Evolutionary conservation across 1,140 invertebrate species (phyloP).

Genomic region (Apis dorsata): DNA sequence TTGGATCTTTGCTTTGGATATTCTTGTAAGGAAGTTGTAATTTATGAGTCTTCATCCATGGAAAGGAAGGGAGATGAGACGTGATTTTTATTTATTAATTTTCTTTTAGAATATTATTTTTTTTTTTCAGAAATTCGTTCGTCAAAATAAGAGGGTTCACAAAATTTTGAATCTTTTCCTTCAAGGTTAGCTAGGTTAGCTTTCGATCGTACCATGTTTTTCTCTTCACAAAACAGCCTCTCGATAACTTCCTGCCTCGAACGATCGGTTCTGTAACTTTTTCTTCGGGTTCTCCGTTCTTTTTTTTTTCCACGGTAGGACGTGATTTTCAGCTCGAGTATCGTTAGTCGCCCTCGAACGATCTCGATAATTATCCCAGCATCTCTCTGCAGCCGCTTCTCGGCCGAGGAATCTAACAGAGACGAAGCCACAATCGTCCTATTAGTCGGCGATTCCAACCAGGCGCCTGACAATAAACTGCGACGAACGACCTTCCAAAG

Average conservation of each 20-base stretch:
- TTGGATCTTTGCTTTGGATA: too few relatives aligned
- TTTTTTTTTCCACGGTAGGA: not conserved
- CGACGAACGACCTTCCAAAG: constrained; percentile 67
- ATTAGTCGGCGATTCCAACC: constrained; percentile 65
- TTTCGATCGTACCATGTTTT: not conserved
- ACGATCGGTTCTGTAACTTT: not conserved
- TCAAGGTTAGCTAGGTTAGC: not conserved
- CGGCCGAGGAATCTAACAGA: constrained; percentile 20
- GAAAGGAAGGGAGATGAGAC: too few relatives aligned
- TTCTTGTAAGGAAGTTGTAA: too few relatives aligned
- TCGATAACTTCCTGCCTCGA: not conserved
- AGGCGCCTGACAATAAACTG: constrained; percentile 54
- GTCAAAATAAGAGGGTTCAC: too few relatives aligned
- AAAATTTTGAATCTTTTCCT: too few relatives aligned
- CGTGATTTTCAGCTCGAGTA: constrained; percentile 11
- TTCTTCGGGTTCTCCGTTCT: not conserved
- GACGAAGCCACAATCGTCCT: constrained; percentile 50
- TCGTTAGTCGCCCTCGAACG: constrained; percentile 32
- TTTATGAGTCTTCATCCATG: too few relatives aligned
- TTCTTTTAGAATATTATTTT: too few relatives aligned
- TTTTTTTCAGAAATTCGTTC: too few relatives aligned
- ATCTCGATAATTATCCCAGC: constrained; percentile 46
- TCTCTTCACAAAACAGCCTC: too few relatives aligned
- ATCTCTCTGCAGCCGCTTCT: constrained; percentile 26
- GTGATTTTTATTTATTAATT: too few relatives aligned